Evolutionary conservation across 2,113 vertebrate species (phyloP).

Genomic region (Eurystomus gularis): DNA sequence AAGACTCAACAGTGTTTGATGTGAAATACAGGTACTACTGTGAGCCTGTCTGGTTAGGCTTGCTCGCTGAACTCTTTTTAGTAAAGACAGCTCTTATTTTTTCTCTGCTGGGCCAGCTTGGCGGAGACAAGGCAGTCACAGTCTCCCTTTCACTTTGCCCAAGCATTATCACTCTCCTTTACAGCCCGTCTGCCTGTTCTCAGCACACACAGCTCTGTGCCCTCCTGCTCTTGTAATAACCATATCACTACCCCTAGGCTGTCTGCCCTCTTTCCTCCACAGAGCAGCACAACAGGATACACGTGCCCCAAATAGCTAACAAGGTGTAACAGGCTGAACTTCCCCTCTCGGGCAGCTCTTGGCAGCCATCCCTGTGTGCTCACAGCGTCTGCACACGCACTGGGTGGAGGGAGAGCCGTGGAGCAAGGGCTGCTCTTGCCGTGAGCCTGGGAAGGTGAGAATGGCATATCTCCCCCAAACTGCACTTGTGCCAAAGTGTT

Average conservation of each 20-base stretch:
- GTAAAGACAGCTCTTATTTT: neutral
- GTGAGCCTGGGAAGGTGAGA: neutral
- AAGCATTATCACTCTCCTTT: neutral
- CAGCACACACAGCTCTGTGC: neutral
- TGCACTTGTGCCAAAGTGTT: neutral
- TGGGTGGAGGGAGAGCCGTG: neutral
- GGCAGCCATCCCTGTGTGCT: neutral
- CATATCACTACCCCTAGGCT: neutral
- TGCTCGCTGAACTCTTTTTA: neutral
- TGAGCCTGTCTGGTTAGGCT: neutral
- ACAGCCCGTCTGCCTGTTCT: neutral
- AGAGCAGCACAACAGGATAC: neutral
- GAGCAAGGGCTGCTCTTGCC: neutral
- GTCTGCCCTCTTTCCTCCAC: neutral
- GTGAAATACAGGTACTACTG: conserved; percentile 90
- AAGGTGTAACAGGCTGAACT: neutral
- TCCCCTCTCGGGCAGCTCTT: neutral
- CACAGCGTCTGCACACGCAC: rapidly evolving
- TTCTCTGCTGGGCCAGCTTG: neutral
- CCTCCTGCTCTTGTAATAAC: neutral
- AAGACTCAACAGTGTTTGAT: conserved; percentile 93
- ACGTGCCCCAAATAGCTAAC: neutral
- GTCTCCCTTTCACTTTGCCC: neutral
- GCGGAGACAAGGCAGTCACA: neutral
- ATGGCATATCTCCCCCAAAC: neutral